Evolutionary conservation across 2,888 invertebrate species (phyloP), one percentile per base, ranked within the genome.

Genomic region (Gisinianus flammeolus): DNA sequence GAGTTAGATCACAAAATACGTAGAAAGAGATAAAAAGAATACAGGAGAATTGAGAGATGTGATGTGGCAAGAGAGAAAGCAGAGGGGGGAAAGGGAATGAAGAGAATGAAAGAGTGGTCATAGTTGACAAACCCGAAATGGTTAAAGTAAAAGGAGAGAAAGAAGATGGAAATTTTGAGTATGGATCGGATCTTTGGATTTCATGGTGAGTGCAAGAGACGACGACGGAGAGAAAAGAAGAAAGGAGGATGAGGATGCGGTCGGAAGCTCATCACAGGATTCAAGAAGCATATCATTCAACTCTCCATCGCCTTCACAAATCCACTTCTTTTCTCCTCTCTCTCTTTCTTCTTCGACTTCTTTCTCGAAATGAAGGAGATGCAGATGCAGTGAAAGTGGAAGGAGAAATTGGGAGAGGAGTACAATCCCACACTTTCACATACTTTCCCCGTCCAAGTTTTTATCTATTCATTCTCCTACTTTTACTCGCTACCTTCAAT

Each of bases 221-320:
- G 6, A 44, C 3, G 19, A 6, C 2, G 19, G 44, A 6, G 16
- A 3, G 5, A 5, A 26, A 19, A 26, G 58, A 26, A 58, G 22
- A 19, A 6, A 44, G 58, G 58, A 58, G 26, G 58, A 24, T 22
- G 22, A 26, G 10, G 58, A 58, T 3, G 22, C 19, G 22, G 64
- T 26, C 22, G 64, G 64, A 64, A 64, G 64, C 64, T 64, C 64
- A 64, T 64, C 64, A 64, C 28, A 8, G 64, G 26, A 64, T 64
- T 64, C 26, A 26, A 64, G 64, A 28, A 64, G 64, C 64, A 64
- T 64, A 64, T 64, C 64, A 64, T 64, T 64, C 26, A 64, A 64
- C 16, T 10, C 64, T 28, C 28, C 28, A 16, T 64, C 64, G 28
- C 64, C 64, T 64, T 16, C 5, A 22, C 64, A 16, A 19, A 19